A percentile compares a stretch with the other conserved stretches of the same genome.
Evolutionary conservation across 2,113 vertebrate species (phyloP).

Genomic region (Scytalopus superciliaris): DNA sequence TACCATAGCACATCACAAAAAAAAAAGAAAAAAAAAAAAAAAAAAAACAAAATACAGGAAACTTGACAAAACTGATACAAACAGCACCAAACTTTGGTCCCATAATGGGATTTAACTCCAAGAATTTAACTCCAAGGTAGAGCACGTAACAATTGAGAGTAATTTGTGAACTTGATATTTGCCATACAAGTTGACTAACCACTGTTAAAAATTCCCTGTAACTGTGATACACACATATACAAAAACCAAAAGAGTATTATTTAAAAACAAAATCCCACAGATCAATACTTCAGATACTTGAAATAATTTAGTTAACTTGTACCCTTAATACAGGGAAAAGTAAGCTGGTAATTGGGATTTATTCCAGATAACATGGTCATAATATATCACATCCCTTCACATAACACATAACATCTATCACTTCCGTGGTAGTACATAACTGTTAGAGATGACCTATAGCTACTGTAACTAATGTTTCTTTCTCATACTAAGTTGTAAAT

Average conservation of each 20-base stretch:
- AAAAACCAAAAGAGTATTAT: background rate
- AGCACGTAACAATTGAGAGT: background rate
- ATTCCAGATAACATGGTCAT: background rate
- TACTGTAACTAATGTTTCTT: background rate
- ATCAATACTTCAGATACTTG: background rate
- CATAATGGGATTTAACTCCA: background rate
- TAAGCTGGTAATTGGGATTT: background rate
- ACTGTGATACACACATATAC: background rate
- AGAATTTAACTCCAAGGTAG: background rate
- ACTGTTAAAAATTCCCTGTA: background rate
- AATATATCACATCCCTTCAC: background rate
- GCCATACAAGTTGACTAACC: background rate
- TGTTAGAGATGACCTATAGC: background rate
- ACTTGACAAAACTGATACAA: background rate
- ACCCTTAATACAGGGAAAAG: background rate
- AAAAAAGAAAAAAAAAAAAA: background rate
- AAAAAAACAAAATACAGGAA: background rate
- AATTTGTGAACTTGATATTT: background rate
- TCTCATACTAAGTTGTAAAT: background rate
- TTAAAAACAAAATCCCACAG: background rate
- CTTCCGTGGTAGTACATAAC: background rate
- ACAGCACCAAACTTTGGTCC: background rate
- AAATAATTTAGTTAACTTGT: background rate
- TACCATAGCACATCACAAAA: background rate
- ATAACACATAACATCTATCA: background rate